Conservation (phyloP, 2,888 invertebrate species). For the Notodonta ziczac region DNA sequence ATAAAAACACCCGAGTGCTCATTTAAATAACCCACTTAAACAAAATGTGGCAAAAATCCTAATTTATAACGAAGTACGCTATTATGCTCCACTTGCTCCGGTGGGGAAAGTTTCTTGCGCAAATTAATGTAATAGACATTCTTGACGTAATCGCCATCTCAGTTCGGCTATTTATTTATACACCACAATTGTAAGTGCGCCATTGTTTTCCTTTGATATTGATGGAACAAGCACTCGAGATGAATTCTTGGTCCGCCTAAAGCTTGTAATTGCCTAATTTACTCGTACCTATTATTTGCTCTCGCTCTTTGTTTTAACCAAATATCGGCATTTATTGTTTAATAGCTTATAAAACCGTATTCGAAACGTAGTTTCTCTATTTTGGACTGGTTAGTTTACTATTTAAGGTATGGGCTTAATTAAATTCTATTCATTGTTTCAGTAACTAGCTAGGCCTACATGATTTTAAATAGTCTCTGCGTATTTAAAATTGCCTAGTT, state of each 20-base stretch:
- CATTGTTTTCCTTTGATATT: constrained; percentile 28
- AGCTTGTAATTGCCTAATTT: constrained; percentile 48
- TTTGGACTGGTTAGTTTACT: background rate
- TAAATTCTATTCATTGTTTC: background rate
- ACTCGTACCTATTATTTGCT: constrained; percentile 45
- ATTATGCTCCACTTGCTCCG: constrained; percentile 4
- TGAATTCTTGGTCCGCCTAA: constrained; percentile 37
- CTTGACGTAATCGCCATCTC: constrained; percentile 7
- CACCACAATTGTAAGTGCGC: constrained; percentile 7
- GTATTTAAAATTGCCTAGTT: too few species aligned
- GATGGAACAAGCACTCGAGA: constrained; percentile 32
- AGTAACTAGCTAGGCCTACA: too few species aligned
- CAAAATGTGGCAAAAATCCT: constrained; percentile 7
- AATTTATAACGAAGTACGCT: constrained; percentile 9
- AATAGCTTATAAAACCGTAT: constrained; percentile 24
- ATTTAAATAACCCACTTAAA: background rate
- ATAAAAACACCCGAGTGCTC: background rate
- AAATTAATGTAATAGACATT: constrained; percentile 7
- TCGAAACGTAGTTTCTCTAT: background rate
- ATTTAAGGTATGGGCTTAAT: background rate
- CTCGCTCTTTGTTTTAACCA: constrained; percentile 43
- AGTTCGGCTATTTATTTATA: background rate
- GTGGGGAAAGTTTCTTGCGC: constrained; percentile 4
- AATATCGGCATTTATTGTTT: constrained; percentile 27
- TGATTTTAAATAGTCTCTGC: too few species aligned